A percentile compares a stretch with the other conserved stretches of the same genome.
These are phyloP conservation scores for Squalus acanthias DNA, from an alignment of 2,797 vertebrate species.

Conservation along the genomic window DNA sequence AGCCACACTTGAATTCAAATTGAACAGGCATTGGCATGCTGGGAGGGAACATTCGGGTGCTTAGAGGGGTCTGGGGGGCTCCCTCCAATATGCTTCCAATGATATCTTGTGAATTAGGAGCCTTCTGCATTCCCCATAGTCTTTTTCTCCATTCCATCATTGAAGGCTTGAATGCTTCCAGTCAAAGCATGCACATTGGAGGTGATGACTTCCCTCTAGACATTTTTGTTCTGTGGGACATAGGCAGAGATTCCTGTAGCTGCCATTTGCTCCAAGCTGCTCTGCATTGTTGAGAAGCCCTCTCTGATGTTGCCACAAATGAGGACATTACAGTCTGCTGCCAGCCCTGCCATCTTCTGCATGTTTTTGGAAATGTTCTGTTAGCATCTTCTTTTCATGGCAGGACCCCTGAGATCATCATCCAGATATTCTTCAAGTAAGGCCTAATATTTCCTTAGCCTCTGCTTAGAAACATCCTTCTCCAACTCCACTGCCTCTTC, in stretches of 20 bases:
- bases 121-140: not conserved
- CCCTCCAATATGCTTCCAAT: no score
- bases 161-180: not conserved
- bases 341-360: not conserved
- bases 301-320: not conserved
- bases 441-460: not conserved
- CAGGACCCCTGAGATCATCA: not conserved
- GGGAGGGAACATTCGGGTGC: not conserved
- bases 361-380: not conserved
- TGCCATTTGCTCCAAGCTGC: not conserved
- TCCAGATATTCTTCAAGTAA: not conserved
- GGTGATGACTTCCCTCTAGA: not conserved
- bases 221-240: not conserved
- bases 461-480: not conserved
- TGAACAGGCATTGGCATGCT: not conserved
- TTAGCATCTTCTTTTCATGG: not conserved
- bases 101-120: no score
- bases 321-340: no score
- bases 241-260: not conserved
- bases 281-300: not conserved
- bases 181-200: not conserved
- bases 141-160: not conserved
- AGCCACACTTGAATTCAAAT: not conserved
- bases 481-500: not conserved
- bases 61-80: no score